Conservation (phyloP, 2,113 vertebrate genomes). For the Poeciliopsis retropinna region DNA sequence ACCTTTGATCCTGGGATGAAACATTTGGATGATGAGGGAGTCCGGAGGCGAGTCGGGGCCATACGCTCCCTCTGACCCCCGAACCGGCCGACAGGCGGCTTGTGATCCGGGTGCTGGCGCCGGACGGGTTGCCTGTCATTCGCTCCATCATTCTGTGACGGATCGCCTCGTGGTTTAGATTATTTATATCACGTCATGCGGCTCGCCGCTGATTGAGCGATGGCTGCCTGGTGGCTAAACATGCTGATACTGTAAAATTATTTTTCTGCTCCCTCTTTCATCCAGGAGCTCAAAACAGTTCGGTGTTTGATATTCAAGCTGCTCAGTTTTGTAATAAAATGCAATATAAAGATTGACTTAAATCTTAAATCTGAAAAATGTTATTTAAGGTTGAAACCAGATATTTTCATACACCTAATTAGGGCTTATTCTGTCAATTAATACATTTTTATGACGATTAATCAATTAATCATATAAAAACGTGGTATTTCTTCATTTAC, state of each 20-base stretch:
- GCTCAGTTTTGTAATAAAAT: too few species aligned
- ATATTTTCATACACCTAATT: too few species aligned
- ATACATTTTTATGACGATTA: too few species aligned
- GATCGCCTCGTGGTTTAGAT: conserved; percentile 27
- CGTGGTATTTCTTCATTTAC: too few species aligned
- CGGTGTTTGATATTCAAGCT: too few species aligned
- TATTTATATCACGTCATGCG: conserved; percentile 27
- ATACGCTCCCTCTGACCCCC: conserved; percentile 56
- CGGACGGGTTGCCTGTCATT: conserved; percentile 60
- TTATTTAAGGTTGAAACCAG: too few species aligned
- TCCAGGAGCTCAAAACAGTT: too few species aligned
- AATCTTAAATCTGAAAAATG: too few species aligned
- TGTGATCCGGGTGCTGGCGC: conserved; percentile 53
- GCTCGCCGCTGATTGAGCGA: conserved; percentile 38
- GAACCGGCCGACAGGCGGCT: conserved; percentile 49
- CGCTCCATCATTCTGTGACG: conserved; percentile 35
- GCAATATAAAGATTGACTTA: too few species aligned
- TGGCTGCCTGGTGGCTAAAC: conserved; percentile 23
- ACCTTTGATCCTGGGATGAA: conserved; percentile 38
- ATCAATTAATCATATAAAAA: too few species aligned
- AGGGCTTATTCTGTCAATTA: too few species aligned
- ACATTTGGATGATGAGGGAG: conserved; percentile 33
- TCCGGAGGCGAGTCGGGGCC: conserved; percentile 65
- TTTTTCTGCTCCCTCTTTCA: background rate
- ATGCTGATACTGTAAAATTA: conserved; percentile 3